These are phyloP conservation scores for Tubulanus polymorphus DNA, from an alignment of 2,888 invertebrate genomes.

Conservation along the genomic window DNA sequence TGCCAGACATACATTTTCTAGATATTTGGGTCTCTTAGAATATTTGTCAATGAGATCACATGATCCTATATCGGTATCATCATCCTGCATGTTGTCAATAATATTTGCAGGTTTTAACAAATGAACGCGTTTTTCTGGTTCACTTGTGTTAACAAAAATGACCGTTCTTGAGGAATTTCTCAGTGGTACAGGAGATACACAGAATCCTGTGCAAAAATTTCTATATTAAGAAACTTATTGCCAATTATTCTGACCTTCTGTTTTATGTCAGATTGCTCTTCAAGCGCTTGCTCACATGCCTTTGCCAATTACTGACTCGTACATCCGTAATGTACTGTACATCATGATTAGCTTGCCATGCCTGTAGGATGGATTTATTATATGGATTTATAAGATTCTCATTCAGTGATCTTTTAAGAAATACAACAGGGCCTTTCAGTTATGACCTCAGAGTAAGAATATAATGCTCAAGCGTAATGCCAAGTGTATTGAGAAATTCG, in stretches of 20 bases:
- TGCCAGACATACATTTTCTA: conserved; percentile 13
- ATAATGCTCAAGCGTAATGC: conserved; percentile 8
- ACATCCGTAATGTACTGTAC: conserved; percentile 22
- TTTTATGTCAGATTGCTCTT: conserved; percentile 9
- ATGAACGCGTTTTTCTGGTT: conserved; percentile 14
- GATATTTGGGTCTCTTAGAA: conserved; percentile 3
- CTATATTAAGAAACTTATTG: conserved; percentile 18
- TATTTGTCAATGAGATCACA: conserved; percentile 9
- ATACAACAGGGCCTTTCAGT: conserved; percentile 9
- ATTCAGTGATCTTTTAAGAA: conserved; percentile 16
- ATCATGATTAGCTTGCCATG: conserved; percentile 20
- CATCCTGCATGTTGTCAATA: conserved; percentile 15
- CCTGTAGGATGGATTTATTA: conserved; percentile 6
- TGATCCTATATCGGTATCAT: conserved; percentile 14
- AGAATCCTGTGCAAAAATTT: conserved; percentile 21
- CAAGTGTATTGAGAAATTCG: not conserved
- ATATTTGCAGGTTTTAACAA: conserved; percentile 17
- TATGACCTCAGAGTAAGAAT: conserved; percentile 14
- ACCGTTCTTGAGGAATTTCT: conserved; percentile 10
- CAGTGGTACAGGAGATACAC: conserved; percentile 14
- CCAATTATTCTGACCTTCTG: conserved; percentile 13
- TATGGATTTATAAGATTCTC: conserved; percentile 14
- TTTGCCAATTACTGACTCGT: conserved; percentile 14
- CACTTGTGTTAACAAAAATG: conserved; percentile 16
- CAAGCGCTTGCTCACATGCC: not conserved